A percentile compares a stretch with the other conserved stretches of the same genome.
phyloP scores from a whole-genome alignment of 2,113 vertebrate species.

The Phyllostomus discolor region DNA sequence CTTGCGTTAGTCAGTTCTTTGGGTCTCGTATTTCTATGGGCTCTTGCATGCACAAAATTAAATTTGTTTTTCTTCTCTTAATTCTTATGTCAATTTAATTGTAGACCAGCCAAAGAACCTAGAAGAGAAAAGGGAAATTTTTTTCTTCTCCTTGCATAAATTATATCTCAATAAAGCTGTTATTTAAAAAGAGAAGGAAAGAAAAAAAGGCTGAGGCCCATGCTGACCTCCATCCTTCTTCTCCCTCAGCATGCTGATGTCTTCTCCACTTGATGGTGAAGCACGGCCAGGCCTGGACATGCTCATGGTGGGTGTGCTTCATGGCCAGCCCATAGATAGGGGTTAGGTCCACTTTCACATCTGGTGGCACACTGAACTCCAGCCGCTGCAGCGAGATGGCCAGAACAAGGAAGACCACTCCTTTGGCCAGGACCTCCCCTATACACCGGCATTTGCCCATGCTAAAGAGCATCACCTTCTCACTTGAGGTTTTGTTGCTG shows the following conservation, averaged over 20 bases:
- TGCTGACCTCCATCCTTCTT: accelerated
- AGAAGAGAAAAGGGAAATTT: background rate
- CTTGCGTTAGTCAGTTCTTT: background rate
- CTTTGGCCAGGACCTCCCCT: constrained; percentile 83
- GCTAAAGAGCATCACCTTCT: constrained; percentile 85
- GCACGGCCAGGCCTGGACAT: constrained; percentile 70
- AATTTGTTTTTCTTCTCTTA: background rate
- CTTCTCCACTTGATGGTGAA: background rate
- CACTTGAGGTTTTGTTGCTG: constrained; percentile 80
- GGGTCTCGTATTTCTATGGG: background rate
- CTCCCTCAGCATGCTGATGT: background rate
- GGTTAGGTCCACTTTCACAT: constrained; percentile 84
- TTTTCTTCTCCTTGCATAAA: background rate
- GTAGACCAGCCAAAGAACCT: background rate
- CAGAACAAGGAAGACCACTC: constrained; percentile 90
- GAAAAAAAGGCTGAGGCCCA: background rate
- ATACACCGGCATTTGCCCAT: constrained; percentile 89
- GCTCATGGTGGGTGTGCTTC: constrained; percentile 86
- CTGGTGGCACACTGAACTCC: constrained; percentile 79
- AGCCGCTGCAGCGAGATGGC: constrained; percentile 88
- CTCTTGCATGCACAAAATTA: background rate
- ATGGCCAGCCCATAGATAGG: constrained; percentile 91
- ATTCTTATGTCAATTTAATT: background rate
- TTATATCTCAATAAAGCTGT: background rate
- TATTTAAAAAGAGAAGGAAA: background rate